These are phyloP conservation scores for Lymantria dispar DNA, from an alignment of 2,888 invertebrate species.

Conservation along the genomic window DNA sequence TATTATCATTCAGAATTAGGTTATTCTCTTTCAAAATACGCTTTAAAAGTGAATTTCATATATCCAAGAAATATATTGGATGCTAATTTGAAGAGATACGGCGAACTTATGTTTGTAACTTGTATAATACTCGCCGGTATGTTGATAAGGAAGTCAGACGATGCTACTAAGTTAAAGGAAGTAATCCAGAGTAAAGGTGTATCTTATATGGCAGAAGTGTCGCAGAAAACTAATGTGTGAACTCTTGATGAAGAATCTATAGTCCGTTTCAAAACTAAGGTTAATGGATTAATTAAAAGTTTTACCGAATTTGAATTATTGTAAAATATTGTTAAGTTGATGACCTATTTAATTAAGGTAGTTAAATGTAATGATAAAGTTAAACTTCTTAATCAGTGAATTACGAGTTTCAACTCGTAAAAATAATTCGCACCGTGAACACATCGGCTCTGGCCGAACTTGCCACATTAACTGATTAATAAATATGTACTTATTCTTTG, in stretches of 20 bases:
- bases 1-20: too few relatives aligned
- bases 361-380: too few relatives aligned
- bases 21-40: too few relatives aligned
- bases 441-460: too few relatives aligned
- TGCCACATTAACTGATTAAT: too few relatives aligned
- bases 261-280: not conserved
- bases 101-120: conserved; percentile 23
- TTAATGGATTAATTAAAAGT: not conserved
- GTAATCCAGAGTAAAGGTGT: not conserved
- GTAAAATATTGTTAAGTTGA: not conserved
- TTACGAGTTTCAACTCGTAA: too few relatives aligned
- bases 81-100: conserved; percentile 34
- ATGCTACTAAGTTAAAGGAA: not conserved
- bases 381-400: too few relatives aligned
- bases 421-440: too few relatives aligned
- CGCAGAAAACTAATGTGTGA: not conserved
- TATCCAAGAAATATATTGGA: too few relatives aligned
- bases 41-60: too few relatives aligned
- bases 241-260: not conserved
- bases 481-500: too few relatives aligned
- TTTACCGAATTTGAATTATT: not conserved
- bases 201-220: not conserved
- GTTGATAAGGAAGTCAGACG: not conserved
- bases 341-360: too few relatives aligned
- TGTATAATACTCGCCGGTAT: conserved; percentile 22